Evolutionary conservation across 1,140 invertebrate genomes (phyloP).

Genomic region (Pogonognathellus flavescens): DNA sequence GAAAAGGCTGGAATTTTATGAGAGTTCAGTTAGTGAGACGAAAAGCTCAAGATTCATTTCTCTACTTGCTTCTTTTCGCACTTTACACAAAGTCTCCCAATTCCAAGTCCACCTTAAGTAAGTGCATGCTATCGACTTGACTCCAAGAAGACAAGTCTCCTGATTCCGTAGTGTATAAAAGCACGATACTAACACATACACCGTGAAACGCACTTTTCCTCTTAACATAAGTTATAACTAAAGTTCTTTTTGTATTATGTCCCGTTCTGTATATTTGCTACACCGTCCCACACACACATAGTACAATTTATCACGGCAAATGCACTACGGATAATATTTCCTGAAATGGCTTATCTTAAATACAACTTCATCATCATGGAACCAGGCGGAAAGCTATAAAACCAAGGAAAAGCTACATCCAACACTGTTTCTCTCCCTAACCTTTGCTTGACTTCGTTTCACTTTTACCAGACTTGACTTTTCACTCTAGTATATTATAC

Average conservation of each 20-base stretch:
- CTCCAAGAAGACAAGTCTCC: neutral
- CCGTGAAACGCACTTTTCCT: too few species aligned
- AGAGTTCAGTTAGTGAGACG: conserved; percentile 13
- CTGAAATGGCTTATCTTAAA: conserved; percentile 38
- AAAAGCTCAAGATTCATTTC: conserved; percentile 3
- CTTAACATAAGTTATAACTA: too few species aligned
- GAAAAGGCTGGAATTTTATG: conserved; percentile 59
- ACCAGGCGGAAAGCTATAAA: conserved; percentile 9
- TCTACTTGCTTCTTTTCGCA: neutral
- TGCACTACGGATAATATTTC: conserved; percentile 10
- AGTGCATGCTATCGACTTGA: conserved; percentile 1
- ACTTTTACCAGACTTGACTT: neutral
- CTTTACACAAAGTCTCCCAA: conserved; percentile 41
- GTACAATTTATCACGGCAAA: neutral
- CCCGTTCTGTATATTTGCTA: neutral
- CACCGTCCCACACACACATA: neutral
- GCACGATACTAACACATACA: neutral
- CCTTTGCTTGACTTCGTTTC: neutral
- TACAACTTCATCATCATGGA: conserved; percentile 30
- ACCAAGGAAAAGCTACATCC: neutral
- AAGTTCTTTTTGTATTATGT: neutral
- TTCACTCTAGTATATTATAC: neutral
- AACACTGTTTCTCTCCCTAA: neutral
- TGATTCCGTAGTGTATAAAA: neutral
- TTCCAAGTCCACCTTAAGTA: conserved; percentile 3